Percentiles rank a stretch among this genome's conserved stretches.
Conservation (phyloP, 2,113 vertebrate genomes). For the Dasyprocta punctata region DNA sequence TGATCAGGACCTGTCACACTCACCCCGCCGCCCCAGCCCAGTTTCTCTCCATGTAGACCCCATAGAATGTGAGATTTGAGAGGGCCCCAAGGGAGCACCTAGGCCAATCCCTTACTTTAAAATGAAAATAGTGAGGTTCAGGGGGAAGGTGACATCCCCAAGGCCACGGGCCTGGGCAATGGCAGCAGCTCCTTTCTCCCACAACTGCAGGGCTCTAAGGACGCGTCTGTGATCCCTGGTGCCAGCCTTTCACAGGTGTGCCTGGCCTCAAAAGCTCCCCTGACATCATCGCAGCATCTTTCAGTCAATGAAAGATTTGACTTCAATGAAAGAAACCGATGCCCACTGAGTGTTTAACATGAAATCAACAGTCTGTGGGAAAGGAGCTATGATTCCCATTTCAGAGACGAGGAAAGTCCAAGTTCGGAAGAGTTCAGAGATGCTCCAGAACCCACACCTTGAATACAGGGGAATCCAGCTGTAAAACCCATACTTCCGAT, state of each 20-base stretch:
- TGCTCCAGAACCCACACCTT: no score
- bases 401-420: neutral
- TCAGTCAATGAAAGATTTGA: neutral
- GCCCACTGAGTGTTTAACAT: neutral
- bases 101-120: neutral
- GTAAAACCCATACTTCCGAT: neutral
- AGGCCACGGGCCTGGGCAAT: neutral
- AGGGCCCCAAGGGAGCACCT: neutral
- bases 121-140: neutral
- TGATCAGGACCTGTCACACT: neutral
- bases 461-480: neutral
- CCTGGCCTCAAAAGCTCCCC: neutral
- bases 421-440: neutral
- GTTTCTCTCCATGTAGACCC: neutral
- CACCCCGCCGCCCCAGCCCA: accelerated
- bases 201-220: neutral
- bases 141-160: neutral
- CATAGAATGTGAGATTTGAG: neutral
- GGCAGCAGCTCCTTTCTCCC: neutral
- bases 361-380: neutral
- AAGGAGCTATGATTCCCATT: neutral
- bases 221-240: neutral
- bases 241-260: neutral
- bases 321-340: neutral
- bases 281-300: neutral